phyloP scores from a whole-genome alignment of 2,888 invertebrate species.

The Auanema sp. region DNA sequence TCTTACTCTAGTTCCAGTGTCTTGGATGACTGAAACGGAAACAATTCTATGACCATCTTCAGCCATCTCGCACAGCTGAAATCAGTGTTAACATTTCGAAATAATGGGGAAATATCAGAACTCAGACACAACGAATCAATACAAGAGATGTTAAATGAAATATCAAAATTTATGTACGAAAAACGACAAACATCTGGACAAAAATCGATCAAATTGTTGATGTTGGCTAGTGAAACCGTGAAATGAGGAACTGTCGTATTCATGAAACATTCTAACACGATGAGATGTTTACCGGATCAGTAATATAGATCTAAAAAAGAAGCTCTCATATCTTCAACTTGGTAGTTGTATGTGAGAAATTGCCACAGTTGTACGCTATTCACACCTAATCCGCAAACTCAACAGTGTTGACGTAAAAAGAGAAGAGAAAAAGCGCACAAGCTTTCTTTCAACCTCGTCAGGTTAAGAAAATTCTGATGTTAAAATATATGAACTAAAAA shows the following conservation, averaged over 20 bases:
- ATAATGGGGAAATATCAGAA: background rate
- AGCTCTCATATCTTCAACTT: background rate
- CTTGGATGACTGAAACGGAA: slow-evolving; percentile 49
- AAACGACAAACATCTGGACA: background rate
- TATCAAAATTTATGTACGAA: background rate
- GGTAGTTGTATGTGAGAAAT: no score
- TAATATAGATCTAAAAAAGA: background rate
- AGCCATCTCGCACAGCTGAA: no score
- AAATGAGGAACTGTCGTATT: no score
- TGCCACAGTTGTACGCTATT: slow-evolving; percentile 1
- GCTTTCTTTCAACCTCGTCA: no score
- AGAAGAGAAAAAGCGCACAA: background rate
- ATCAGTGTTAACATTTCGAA: background rate
- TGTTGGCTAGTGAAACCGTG: no score
- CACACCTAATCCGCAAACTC: slow-evolving; percentile 4
- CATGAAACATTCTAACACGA: background rate
- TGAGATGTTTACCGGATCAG: background rate
- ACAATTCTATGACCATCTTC: slow-evolving; percentile 19
- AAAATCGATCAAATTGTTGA: slow-evolving; percentile 4
- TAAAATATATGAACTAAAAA: no score
- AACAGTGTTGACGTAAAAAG: background rate
- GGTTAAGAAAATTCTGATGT: no score
- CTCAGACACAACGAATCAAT: background rate
- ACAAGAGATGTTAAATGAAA: background rate
- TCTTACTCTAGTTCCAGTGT: slow-evolving; percentile 52